These are phyloP conservation scores for Dynastes maya DNA, from an alignment of 2,888 invertebrate species.

Conservation along the genomic window DNA sequence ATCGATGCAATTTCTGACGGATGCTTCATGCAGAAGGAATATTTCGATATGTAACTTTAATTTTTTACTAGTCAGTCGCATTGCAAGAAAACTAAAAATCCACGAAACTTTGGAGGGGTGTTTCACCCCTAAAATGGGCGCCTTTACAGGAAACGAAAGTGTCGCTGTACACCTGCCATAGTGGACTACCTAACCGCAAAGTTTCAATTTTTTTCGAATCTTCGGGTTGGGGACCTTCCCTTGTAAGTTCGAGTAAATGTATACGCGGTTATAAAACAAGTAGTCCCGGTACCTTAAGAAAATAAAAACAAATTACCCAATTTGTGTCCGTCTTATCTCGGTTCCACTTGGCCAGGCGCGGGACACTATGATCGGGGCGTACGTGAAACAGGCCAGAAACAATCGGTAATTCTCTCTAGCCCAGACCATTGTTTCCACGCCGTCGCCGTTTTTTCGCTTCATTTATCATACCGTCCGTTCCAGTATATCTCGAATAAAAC, in stretches of 20 bases:
- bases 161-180: no score
- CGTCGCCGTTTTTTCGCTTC: conserved; percentile 36
- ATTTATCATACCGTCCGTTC: conserved; percentile 25
- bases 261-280: neutral
- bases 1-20: no score
- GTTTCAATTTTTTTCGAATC: no score
- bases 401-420: conserved; percentile 42
- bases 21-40: no score
- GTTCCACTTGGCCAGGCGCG: conserved; percentile 23
- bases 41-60: no score
- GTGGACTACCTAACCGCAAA: no score
- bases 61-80: no score
- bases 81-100: no score
- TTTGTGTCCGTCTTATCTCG: conserved; percentile 29
- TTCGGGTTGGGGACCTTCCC: no score
- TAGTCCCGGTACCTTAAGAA: neutral
- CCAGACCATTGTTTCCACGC: conserved; percentile 42
- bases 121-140: no score
- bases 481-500: neutral
- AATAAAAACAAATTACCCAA: conserved; percentile 30
- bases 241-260: neutral
- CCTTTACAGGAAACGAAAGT: no score
- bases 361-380: neutral
- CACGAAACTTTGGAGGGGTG: no score
- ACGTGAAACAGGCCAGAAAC: conserved; percentile 47